These are phyloP conservation scores for Sebastes ruberrimus DNA, from an alignment of 2,797 vertebrate genomes.

Conservation along the genomic window DNA sequence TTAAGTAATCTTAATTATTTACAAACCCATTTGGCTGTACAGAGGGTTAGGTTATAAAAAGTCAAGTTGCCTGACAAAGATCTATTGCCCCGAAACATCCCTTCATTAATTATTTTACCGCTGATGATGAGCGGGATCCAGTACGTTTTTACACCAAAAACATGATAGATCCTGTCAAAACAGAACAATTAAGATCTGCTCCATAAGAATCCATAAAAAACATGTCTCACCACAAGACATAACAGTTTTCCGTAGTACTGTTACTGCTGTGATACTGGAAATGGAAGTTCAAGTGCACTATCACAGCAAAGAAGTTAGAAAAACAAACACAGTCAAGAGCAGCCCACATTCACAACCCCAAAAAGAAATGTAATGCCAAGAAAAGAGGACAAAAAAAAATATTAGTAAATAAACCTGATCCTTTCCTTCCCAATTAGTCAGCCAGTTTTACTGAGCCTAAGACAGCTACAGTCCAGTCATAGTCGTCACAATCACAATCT, in stretches of 20 bases:
- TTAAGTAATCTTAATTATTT: background rate
- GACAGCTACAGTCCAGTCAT: constrained; percentile 38
- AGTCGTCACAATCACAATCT: constrained; percentile 42
- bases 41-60: background rate
- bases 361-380: background rate
- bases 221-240: background rate
- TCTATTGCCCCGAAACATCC: background rate
- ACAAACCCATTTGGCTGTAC: background rate
- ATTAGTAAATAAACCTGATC: background rate
- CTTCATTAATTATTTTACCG: background rate
- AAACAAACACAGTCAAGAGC: background rate
- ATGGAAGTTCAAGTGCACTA: background rate
- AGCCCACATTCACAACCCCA: background rate
- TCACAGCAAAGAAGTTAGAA: background rate
- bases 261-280: background rate
- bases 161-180: background rate
- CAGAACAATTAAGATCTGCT: background rate
- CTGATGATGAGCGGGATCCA: background rate
- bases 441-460: constrained; percentile 12
- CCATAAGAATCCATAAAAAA: background rate
- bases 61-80: background rate
- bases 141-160: background rate
- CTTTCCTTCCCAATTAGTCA: background rate
- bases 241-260: background rate
- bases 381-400: background rate